A percentile compares a stretch with the other conserved stretches of the same genome.
phyloP scores from a whole-genome alignment of 2,888 invertebrate genomes.

The Apamea anceps region DNA sequence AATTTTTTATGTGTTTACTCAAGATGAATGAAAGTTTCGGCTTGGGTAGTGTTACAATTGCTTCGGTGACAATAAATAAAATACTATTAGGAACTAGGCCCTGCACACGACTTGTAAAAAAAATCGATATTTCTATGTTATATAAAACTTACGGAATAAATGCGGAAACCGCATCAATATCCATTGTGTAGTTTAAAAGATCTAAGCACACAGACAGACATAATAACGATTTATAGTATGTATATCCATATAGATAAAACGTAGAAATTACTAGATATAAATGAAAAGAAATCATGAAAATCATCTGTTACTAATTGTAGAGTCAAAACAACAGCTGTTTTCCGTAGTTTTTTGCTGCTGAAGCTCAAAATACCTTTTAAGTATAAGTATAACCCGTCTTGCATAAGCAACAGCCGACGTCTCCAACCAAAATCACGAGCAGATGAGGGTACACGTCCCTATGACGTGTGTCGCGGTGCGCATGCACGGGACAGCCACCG shows the following conservation, averaged over 20 bases:
- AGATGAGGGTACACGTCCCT: conserved; percentile 51
- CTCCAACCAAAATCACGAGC: conserved; percentile 51
- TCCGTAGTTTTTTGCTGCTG: neutral
- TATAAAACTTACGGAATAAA: neutral
- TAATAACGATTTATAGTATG: neutral
- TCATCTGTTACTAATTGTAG: neutral
- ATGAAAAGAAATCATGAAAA: neutral
- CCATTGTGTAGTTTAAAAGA: neutral
- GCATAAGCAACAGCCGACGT: neutral
- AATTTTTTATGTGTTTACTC: neutral
- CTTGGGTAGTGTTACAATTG: neutral
- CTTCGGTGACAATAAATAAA: neutral
- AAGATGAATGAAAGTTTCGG: neutral
- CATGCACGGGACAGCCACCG: conserved; percentile 66
- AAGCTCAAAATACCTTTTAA: conserved; percentile 1
- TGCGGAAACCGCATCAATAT: neutral
- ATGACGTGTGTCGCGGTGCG: conserved; percentile 57
- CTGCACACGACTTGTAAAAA: neutral
- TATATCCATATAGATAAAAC: neutral
- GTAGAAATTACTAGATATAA: neutral
- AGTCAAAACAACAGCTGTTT: neutral
- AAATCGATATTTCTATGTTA: neutral
- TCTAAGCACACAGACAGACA: neutral
- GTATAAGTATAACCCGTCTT: neutral
- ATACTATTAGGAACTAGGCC: neutral